Percentiles rank a stretch among this genome's conserved stretches.
phyloP scores from a whole-genome alignment of 2,888 invertebrate genomes.

The Scaptomyza flava region DNA sequence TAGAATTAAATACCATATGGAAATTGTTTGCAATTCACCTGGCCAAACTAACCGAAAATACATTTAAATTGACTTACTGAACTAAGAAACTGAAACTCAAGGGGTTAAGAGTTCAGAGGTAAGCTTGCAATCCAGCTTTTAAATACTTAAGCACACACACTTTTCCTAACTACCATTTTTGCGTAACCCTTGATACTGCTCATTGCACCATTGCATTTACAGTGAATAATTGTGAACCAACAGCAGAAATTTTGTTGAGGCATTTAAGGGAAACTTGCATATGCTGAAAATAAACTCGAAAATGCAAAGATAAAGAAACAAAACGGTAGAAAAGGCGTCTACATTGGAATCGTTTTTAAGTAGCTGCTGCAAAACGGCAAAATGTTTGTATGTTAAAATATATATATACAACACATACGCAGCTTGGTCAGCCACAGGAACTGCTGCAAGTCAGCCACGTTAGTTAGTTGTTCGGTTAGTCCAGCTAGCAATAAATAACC shows the following conservation, averaged over 20 bases:
- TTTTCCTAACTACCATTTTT: conserved; percentile 19
- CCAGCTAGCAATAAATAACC: conserved; percentile 79
- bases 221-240: conserved; percentile 21
- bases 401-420: conserved; percentile 54
- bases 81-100: conserved; percentile 8
- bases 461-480: conserved; percentile 55
- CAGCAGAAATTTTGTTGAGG: conserved; percentile 2
- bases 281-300: conserved; percentile 46
- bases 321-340: conserved; percentile 11
- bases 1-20: neutral
- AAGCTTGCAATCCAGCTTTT: conserved; percentile 17
- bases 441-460: conserved; percentile 15
- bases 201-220: conserved; percentile 19
- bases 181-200: neutral
- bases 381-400: conserved; percentile 44
- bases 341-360: conserved; percentile 66
- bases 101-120: neutral
- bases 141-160: conserved; percentile 23
- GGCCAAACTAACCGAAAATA: conserved; percentile 44
- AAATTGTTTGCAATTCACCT: neutral
- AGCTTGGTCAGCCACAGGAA: conserved; percentile 40
- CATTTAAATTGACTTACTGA: conserved; percentile 57
- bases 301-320: conserved; percentile 8
- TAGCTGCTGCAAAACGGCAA: conserved; percentile 50
- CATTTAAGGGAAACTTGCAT: conserved; percentile 15